phyloP scores from a whole-genome alignment of 2,888 invertebrate species.

The Hetaerina titia region DNA sequence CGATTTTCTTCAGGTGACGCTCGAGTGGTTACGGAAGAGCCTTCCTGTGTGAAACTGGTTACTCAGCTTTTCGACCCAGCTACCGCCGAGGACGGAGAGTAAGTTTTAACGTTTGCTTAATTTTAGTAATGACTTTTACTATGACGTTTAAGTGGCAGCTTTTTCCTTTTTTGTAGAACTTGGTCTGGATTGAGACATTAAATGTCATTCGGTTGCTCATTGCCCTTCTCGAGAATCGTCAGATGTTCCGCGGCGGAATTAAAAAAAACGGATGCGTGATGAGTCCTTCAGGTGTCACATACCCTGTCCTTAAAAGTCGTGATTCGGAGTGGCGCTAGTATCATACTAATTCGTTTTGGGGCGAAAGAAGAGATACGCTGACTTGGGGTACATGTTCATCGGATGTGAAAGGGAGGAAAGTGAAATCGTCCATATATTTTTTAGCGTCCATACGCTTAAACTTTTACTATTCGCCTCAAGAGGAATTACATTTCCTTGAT shows the following conservation, averaged over 20 bases:
- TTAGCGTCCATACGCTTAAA: not conserved
- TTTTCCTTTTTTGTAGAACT: not conserved
- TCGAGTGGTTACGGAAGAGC: not conserved
- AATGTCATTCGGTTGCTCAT: not conserved
- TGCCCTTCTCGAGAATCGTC: not conserved
- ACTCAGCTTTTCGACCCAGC: not conserved
- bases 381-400: not conserved
- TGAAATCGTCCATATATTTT: conserved; percentile 1
- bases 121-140: not conserved
- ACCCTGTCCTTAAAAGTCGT: conserved; percentile 10
- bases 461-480: not conserved
- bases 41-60: conserved; percentile 9
- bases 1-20: conserved; percentile 30
- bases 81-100: not conserved
- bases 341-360: not conserved
- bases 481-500: not conserved
- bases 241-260: not conserved
- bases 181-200: conserved; percentile 15
- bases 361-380: not conserved
- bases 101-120: not conserved
- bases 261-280: not conserved
- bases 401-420: not conserved
- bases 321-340: not conserved
- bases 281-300: not conserved
- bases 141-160: not conserved